Conservation (phyloP, 1,140 invertebrate genomes). For the Notospermus geniculatus region DNA sequence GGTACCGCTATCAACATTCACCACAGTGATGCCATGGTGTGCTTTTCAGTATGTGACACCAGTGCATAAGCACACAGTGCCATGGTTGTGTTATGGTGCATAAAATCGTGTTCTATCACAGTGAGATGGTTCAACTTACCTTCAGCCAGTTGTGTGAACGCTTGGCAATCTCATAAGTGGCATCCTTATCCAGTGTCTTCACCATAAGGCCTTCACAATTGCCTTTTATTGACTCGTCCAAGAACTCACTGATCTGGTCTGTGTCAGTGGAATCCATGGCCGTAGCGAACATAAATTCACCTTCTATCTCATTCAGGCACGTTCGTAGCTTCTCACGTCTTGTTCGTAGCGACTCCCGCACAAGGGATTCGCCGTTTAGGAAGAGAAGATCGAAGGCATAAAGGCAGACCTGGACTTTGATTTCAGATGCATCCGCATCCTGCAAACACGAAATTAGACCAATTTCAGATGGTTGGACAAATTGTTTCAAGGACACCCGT, state of each 20-base stretch:
- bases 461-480: too few species aligned
- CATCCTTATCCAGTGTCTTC: constrained; percentile 88
- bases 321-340: constrained; percentile 73
- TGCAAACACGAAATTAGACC: constrained; percentile 46
- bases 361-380: constrained; percentile 85
- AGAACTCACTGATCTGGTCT: constrained; percentile 91
- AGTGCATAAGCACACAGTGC: too few species aligned
- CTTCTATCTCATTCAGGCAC: constrained; percentile 70
- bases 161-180: constrained; percentile 97
- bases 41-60: too few species aligned
- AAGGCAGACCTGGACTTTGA: constrained; percentile 96
- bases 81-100: too few species aligned
- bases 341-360: constrained; percentile 74
- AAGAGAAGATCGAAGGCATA: constrained; percentile 98
- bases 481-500: too few species aligned
- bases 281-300: constrained; percentile 86
- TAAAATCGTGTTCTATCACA: not conserved
- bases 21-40: too few species aligned
- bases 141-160: constrained; percentile 97
- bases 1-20: too few species aligned
- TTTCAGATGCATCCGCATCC: constrained; percentile 83
- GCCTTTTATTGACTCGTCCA: constrained; percentile 94
- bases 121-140: constrained; percentile 31
- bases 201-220: constrained; percentile 99
- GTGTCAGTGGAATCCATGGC: constrained; percentile 72